Evolutionary conservation across 2,797 vertebrate species (phyloP).

Genomic region (Phaenicophaeus curvirostris): DNA sequence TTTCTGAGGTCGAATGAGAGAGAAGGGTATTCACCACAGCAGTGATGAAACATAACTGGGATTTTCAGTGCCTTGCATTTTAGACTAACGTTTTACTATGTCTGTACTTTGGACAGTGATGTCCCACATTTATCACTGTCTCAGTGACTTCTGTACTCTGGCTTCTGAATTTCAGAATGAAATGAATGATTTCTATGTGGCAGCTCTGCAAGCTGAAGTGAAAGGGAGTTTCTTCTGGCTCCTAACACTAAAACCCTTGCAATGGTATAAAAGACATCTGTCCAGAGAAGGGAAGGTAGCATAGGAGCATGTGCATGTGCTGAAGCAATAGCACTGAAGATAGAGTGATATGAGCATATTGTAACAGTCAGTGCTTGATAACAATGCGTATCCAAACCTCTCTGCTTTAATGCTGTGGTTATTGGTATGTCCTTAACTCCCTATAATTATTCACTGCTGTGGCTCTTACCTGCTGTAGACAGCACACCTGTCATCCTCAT

Average conservation of each 20-base stretch:
- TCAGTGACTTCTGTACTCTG: not conserved
- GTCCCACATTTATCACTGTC: not conserved
- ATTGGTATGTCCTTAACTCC: not conserved
- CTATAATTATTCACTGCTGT: not conserved
- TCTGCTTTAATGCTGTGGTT: not conserved
- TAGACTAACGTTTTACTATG: not conserved
- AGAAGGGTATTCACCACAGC: not conserved
- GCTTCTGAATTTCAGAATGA: not conserved
- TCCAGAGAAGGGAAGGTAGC: not conserved
- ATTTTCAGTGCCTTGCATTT: not conserved
- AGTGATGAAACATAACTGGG: not conserved
- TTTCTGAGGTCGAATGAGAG: not conserved
- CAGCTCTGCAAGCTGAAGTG: not conserved
- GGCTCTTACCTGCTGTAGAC: not conserved
- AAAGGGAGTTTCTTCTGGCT: not conserved
- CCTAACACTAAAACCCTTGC: fast-evolving
- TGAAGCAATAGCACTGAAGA: not conserved
- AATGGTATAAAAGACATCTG: fast-evolving
- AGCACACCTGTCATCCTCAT: fast-evolving
- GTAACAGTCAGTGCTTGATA: not conserved
- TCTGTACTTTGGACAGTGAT: not conserved
- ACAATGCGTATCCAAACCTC: not conserved
- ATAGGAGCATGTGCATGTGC: fast-evolving
- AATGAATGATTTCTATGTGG: fast-evolving
- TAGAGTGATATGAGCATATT: fast-evolving